Evolutionary conservation across 2,113 vertebrate species (phyloP), one percentile per base, ranked within the genome.

Genomic region (Merops nubicus): DNA sequence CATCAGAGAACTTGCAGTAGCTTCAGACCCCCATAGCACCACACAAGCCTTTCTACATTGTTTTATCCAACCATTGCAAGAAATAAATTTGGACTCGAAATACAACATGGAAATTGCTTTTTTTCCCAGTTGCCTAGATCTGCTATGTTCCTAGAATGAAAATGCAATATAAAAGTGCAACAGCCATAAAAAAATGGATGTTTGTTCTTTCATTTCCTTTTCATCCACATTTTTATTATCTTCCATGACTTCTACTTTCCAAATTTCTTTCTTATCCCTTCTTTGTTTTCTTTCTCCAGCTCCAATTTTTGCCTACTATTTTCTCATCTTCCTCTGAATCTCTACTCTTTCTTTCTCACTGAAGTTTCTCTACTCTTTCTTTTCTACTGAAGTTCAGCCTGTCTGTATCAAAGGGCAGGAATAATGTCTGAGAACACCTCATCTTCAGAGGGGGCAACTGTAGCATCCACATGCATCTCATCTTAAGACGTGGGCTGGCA

Each of bases 401-500:
- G 33, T 15, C 25, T 4, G 9, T 54, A 20, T 53, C 9, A 31
- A 36, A 57, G 26, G 22, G 19, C 1, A 8, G 28, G 50, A 80
- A 21, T 1, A 48, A 42, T 2, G 1, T 31, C 48, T 50, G 57
- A 59, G 33, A 50, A 3, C 0, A 0, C 8, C 33, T 85, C 11
- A 56, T 40, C 16, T 16, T 83, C 34, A 43, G 62, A 56, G 11
- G 50, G 10, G 4, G 33, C 2, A 11, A 45, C 20, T 34, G 50
- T 56, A 40, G 14, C 5, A 11, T 29, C 31, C 29, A 2, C 4
- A 13, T 18, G 47, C 17, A 2, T 6, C 19, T n/a, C 19, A 48
- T 21, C 31, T 57, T 23, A 56, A 31, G 26, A 65, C 15, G 6
- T 7, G n/a, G 18, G 23, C 31, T 54, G 33, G 19, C 11, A n/a